Evolutionary conservation across 2,888 invertebrate genomes (phyloP).

Genomic region (Dysmachus trigonus): DNA sequence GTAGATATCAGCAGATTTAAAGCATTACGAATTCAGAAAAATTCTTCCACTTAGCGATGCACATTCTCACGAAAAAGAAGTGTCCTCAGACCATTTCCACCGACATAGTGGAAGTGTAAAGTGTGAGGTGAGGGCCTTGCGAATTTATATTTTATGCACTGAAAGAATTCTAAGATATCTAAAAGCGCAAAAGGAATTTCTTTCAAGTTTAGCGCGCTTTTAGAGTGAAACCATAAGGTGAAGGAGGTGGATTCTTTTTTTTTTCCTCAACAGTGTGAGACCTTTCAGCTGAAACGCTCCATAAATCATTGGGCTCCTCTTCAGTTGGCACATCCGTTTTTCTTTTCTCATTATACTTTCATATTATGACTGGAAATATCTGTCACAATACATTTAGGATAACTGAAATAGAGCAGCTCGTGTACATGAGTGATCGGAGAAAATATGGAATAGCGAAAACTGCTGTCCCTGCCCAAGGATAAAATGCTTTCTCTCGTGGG

Average conservation of each 20-base stretch:
- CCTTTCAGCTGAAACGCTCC: slow-evolving; percentile 16
- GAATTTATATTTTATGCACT: slow-evolving; percentile 3
- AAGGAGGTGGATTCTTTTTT: not conserved
- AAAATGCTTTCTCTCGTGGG: not conserved
- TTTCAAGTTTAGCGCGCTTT: slow-evolving; percentile 6
- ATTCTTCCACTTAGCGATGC: not conserved
- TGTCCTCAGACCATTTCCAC: not conserved
- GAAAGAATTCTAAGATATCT: not conserved
- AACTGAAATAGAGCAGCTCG: slow-evolving; percentile 16
- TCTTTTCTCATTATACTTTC: slow-evolving; percentile 36
- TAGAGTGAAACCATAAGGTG: slow-evolving; percentile 12
- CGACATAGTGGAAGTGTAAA: not conserved
- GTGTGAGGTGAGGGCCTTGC: not conserved
- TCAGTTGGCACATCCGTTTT: slow-evolving; percentile 1
- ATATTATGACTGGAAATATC: slow-evolving; percentile 31
- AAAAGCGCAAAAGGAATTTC: slow-evolving; percentile 20
- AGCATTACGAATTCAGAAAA: not conserved
- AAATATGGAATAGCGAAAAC: not conserved
- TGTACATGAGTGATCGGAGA: not conserved
- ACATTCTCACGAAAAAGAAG: not conserved
- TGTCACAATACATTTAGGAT: slow-evolving; percentile 22
- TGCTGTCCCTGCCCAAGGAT: not conserved
- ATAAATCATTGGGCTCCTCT: slow-evolving; percentile 23
- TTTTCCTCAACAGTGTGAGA: not conserved
- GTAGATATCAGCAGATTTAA: not conserved